Percentiles rank a stretch among this genome's conserved stretches.
phyloP scores from a whole-genome alignment of 2,113 vertebrate genomes.

The Lucifuga dentata region DNA sequence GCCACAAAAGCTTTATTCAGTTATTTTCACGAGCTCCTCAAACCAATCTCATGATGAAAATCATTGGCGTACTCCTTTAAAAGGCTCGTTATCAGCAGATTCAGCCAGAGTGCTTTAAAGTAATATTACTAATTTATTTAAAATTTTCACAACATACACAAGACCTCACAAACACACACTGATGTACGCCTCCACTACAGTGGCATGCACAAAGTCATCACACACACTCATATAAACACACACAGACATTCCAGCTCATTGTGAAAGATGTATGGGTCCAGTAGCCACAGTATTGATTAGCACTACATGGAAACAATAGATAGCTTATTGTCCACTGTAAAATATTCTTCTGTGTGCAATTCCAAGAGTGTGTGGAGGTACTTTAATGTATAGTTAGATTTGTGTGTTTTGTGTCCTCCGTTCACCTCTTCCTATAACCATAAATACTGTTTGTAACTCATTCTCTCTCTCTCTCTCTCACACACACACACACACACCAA shows the following conservation, averaged over 20 bases:
- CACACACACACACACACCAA: constrained; percentile 28
- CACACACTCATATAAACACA: constrained; percentile 21
- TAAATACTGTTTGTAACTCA: constrained; percentile 59
- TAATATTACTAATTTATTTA: no score
- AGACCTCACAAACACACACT: constrained; percentile 8
- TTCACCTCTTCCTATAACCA: constrained; percentile 52
- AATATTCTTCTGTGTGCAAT: constrained; percentile 35
- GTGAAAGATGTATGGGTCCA: constrained; percentile 68
- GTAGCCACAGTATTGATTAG: constrained; percentile 69
- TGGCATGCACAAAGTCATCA: constrained; percentile 16
- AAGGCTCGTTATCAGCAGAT: no score
- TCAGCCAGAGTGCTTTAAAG: neutral
- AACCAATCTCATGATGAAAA: no score
- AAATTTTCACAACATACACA: neutral
- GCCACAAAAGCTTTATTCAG: no score
- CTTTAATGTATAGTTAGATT: constrained; percentile 46
- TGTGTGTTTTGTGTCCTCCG: constrained; percentile 42
- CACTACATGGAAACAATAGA: constrained; percentile 50
- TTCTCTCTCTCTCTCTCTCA: constrained; percentile 16
- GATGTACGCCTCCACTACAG: constrained; percentile 34
- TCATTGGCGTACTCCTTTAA: no score
- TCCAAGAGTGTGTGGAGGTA: constrained; percentile 9
- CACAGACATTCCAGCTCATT: constrained; percentile 51
- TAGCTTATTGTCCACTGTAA: constrained; percentile 53
- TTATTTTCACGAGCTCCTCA: no score